Base-by-base conservation (phyloP, 2,113 vertebrate genomes). In the Echinops telfairi region DNA sequence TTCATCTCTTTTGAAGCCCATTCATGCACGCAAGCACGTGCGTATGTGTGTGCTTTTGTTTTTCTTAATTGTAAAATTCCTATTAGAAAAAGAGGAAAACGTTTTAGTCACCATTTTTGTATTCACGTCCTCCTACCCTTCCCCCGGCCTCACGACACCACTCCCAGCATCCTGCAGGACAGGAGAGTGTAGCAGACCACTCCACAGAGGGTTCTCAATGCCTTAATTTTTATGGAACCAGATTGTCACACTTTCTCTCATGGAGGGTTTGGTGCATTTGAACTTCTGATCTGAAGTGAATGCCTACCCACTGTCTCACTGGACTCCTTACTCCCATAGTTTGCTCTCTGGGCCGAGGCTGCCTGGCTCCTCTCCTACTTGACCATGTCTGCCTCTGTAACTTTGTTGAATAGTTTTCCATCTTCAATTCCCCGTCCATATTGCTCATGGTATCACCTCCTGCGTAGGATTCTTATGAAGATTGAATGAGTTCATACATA, bases 51-150 rank as follows among this genome's bases (percentile, higher is more conserved):
- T 88, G 85, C 33, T 82, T 66, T 68, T 70, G 66, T 70, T 70
- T 16, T 7, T 43, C 23, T 17, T 31, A 71, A 57, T 82, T 71
- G 22, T 83, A 64, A 94, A 83, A 12, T 90, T 62, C 62, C 62
- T 86, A 83, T 77, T 57, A 82, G n/a, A 76, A 90, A 89, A 90
- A 73, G 9, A 53, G 36, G 38, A 62, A 22, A 62, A 62, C 22
- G 10, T 62, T 62, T 2, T 16, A 70, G 68, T 77, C 77, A 86
- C 36, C 76, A 40, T 82, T 82, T 82, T 60, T 19, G 9, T 53
- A 53, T 40, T 25, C 40, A 68, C 23, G 31, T 90, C 27, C 20
- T 86, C 66, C 62, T 86, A 38, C 66, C 38, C 85, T 38, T 47
- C 76, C 9, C 73, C 86, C 81, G 23, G n/a, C 62, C 62, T 53